Conservation (phyloP, 1,140 invertebrate genomes). For the Sipha flava region DNA sequence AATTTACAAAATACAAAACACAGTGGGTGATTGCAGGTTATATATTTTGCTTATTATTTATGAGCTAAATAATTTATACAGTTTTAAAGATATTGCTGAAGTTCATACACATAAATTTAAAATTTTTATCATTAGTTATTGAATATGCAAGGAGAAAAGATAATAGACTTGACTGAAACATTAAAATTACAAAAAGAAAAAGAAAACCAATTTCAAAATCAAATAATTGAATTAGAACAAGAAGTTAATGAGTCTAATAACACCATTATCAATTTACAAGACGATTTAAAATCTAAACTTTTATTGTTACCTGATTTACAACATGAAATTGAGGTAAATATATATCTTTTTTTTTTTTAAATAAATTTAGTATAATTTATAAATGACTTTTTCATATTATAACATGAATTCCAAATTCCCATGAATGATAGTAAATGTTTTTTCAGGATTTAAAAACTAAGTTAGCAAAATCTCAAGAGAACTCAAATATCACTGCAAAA, state of each 20-base stretch:
- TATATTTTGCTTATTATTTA: too few species aligned
- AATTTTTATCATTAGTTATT: not conserved
- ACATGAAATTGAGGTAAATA: not conserved
- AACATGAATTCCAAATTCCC: too few species aligned
- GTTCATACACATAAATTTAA: too few species aligned
- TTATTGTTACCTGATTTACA: conserved; percentile 1
- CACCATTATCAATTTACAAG: not conserved
- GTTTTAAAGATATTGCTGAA: too few species aligned
- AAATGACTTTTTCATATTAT: too few species aligned
- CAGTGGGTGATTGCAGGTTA: too few species aligned
- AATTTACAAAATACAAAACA: too few species aligned
- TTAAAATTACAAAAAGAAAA: not conserved
- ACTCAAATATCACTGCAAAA: not conserved
- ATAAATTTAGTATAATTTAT: too few species aligned
- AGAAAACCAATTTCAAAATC: not conserved
- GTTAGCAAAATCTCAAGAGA: not conserved
- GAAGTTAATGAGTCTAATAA: not conserved
- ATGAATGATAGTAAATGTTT: too few species aligned
- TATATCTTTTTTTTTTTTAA: too few species aligned
- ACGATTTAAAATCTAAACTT: not conserved
- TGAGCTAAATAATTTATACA: too few species aligned
- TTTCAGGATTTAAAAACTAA: not conserved
- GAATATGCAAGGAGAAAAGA: not conserved
- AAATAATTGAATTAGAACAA: not conserved
- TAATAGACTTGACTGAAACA: not conserved